Percentiles rank a stretch among this genome's conserved stretches.
phyloP scores from a whole-genome alignment of 2,888 invertebrate species.

The Athalia circularis region DNA sequence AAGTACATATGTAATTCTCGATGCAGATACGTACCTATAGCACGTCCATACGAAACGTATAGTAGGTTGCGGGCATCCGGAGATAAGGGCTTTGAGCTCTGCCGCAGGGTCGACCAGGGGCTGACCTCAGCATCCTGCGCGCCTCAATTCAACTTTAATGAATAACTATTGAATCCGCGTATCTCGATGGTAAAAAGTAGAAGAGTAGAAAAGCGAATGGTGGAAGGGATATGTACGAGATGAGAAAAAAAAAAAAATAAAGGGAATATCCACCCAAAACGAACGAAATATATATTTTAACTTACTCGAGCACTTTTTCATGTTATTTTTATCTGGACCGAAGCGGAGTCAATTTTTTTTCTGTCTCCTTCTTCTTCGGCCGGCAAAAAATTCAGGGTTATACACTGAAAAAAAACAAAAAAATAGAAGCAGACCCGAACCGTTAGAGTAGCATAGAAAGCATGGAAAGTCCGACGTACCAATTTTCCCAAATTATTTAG shows the following conservation, averaged over 20 bases:
- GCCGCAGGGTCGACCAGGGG: slow-evolving; percentile 70
- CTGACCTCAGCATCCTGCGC: slow-evolving; percentile 72
- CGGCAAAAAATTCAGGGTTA: background rate
- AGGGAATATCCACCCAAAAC: slow-evolving; percentile 43
- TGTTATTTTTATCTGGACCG: too few relatives aligned
- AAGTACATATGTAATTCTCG: too few relatives aligned
- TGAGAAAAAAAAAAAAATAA: background rate
- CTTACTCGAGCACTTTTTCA: too few relatives aligned
- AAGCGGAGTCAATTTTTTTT: background rate
- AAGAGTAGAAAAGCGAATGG: slow-evolving; percentile 35
- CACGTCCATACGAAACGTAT: background rate
- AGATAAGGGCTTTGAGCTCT: slow-evolving; percentile 71
- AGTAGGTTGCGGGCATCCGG: slow-evolving; percentile 51
- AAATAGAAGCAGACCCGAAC: background rate
- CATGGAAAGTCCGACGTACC: slow-evolving; percentile 56
- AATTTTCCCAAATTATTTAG: slow-evolving; percentile 70
- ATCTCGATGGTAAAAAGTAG: slow-evolving; percentile 45
- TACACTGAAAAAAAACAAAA: background rate
- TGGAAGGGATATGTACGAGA: slow-evolving; percentile 52
- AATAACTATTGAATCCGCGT: slow-evolving; percentile 72
- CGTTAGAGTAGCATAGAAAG: background rate
- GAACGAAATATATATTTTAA: too few relatives aligned
- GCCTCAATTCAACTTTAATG: slow-evolving; percentile 72
- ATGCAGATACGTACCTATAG: background rate
- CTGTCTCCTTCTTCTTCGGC: background rate